A percentile compares a stretch with the other conserved stretches of the same genome.
Evolutionary conservation across 1,140 invertebrate species (phyloP).

Genomic region (Scaptomyza pallida): DNA sequence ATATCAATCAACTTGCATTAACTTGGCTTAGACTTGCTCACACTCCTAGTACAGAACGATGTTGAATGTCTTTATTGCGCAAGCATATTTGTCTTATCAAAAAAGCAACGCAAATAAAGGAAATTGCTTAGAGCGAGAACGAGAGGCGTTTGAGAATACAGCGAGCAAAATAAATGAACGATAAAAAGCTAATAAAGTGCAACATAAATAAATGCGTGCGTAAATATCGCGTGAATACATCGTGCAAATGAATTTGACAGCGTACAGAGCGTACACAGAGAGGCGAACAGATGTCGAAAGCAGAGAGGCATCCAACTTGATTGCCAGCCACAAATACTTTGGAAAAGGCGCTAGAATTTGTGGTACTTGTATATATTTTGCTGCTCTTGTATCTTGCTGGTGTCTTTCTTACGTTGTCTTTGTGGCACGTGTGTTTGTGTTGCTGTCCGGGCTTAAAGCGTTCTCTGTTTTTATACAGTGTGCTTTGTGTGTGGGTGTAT

Average conservation of each 20-base stretch:
- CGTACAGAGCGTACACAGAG: background rate
- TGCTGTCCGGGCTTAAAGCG: slow-evolving; percentile 55
- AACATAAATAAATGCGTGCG: slow-evolving; percentile 72
- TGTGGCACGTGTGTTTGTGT: slow-evolving; percentile 61
- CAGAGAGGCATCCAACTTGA: slow-evolving; percentile 25
- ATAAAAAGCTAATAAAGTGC: slow-evolving; percentile 81
- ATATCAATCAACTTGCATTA: slow-evolving; percentile 22
- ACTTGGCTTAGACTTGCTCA: slow-evolving; percentile 1
- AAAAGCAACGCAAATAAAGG: slow-evolving; percentile 46
- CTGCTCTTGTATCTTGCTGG: slow-evolving; percentile 24
- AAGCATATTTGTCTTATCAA: slow-evolving; percentile 35
- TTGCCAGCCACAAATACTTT: slow-evolving; percentile 42
- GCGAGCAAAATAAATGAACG: slow-evolving; percentile 77
- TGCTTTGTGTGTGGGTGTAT: background rate
- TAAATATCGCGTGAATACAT: slow-evolving; percentile 62
- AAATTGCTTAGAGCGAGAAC: slow-evolving; percentile 8
- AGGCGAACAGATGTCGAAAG: background rate
- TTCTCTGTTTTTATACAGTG: slow-evolving; percentile 12
- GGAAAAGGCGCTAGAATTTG: slow-evolving; percentile 3
- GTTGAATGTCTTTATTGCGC: slow-evolving; percentile 16
- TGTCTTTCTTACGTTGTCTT: slow-evolving; percentile 18
- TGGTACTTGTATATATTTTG: slow-evolving; percentile 25
- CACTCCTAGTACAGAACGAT: background rate
- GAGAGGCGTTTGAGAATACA: slow-evolving; percentile 40
- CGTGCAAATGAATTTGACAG: slow-evolving; percentile 28